A percentile compares a stretch with the other conserved stretches of the same genome.
phyloP scores from a whole-genome alignment of 2,113 vertebrate species.

The Amia ocellicauda region DNA sequence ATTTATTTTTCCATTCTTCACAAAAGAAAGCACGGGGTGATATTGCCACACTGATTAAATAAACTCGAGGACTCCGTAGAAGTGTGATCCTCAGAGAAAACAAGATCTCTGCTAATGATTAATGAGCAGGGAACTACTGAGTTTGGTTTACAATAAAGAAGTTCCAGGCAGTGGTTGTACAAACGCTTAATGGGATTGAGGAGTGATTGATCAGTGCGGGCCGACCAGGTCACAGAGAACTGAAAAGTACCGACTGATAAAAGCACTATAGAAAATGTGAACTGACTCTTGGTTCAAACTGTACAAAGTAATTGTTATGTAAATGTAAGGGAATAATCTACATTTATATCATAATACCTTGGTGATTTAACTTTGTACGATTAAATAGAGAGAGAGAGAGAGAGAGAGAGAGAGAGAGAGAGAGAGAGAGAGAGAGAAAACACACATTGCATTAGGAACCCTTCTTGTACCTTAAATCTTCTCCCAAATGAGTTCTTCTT shows the following conservation, averaged over 20 bases:
- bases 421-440: not conserved
- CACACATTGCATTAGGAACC: too few species aligned
- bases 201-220: slow-evolving; percentile 11
- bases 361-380: not conserved
- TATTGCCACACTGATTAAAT: not conserved
- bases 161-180: not conserved
- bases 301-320: slow-evolving; percentile 13
- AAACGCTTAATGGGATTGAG: slow-evolving; percentile 13
- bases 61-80: not conserved
- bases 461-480: not conserved
- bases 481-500: not conserved
- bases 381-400: not conserved
- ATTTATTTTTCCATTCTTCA: not conserved
- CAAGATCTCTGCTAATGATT: slow-evolving; percentile 2
- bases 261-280: slow-evolving; percentile 3
- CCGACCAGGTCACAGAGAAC: not conserved
- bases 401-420: not conserved
- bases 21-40: not conserved
- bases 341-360: slow-evolving; percentile 3
- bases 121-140: slow-evolving; percentile 1
- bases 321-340: slow-evolving; percentile 6
- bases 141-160: not conserved
- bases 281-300: slow-evolving; percentile 2
- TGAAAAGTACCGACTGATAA: slow-evolving; percentile 1
- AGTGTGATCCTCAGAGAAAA: not conserved